Evolutionary conservation across 1,140 invertebrate species (phyloP).

Genomic region (Bombus sibiricus): DNA sequence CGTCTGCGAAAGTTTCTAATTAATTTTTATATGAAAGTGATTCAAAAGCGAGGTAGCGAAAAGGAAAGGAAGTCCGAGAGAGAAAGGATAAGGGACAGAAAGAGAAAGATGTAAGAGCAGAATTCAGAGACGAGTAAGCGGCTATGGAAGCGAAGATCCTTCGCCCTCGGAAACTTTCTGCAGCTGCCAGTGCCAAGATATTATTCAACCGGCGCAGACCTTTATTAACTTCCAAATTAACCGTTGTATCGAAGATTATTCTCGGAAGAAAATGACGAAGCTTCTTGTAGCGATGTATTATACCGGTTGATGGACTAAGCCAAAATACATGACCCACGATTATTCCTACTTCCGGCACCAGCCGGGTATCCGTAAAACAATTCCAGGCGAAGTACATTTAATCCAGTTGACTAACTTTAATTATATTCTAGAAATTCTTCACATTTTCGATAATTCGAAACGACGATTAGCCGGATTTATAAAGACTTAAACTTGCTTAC

Average conservation of each 20-base stretch:
- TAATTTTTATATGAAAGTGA: conserved; percentile 60
- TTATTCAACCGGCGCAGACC: conserved; percentile 31
- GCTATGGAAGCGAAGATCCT: conserved; percentile 1
- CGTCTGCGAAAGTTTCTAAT: conserved; percentile 49
- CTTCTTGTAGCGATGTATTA: conserved; percentile 14
- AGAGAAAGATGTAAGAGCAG: not conserved
- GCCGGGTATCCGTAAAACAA: not conserved
- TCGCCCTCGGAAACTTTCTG: conserved; percentile 37
- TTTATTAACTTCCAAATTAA: conserved; percentile 56
- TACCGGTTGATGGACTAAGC: not conserved
- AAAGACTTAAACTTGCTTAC: no score
- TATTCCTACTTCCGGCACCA: not conserved
- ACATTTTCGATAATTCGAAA: not conserved
- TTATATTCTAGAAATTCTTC: not conserved
- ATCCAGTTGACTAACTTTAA: not conserved
- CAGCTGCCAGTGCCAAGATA: conserved; percentile 44
- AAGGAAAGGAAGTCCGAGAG: no score
- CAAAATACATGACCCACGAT: not conserved
- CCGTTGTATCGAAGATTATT: conserved; percentile 56
- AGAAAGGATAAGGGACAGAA: no score
- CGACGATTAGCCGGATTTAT: no score
- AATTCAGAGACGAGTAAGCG: conserved; percentile 8
- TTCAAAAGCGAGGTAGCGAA: not conserved
- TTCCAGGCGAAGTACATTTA: not conserved
- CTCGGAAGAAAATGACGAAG: conserved; percentile 14